Conservation (phyloP, 2,888 invertebrate species). For the Andrena praecox region DNA sequence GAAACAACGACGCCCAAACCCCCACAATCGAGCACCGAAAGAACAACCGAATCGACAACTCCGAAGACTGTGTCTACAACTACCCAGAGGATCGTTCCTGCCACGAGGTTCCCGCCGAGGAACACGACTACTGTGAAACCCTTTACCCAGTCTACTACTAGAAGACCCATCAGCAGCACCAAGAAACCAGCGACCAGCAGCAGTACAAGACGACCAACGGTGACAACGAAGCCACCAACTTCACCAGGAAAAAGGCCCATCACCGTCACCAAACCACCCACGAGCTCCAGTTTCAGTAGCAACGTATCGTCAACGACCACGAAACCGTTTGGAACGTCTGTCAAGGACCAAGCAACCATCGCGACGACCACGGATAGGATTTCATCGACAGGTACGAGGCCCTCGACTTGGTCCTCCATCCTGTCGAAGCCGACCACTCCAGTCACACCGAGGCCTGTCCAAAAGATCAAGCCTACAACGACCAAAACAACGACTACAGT, state of each 20-base stretch:
- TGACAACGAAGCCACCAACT: slow-evolving; percentile 68
- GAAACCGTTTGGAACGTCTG: slow-evolving; percentile 59
- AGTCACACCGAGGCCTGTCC: slow-evolving; percentile 14
- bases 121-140: slow-evolving; percentile 78
- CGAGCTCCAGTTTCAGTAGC: slow-evolving; percentile 27
- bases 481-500: slow-evolving; percentile 58
- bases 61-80: slow-evolving; percentile 61
- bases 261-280: slow-evolving; percentile 80
- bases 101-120: slow-evolving; percentile 82
- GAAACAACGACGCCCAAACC: slow-evolving; percentile 35
- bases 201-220: slow-evolving; percentile 65
- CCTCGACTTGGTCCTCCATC: not conserved
- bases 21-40: slow-evolving; percentile 21
- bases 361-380: slow-evolving; percentile 28
- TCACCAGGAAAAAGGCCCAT: slow-evolving; percentile 84
- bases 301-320: slow-evolving; percentile 44
- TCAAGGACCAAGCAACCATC: slow-evolving; percentile 40
- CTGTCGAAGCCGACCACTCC: not conserved
- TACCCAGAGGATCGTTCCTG: slow-evolving; percentile 69
- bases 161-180: slow-evolving; percentile 81
- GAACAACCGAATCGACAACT: slow-evolving; percentile 57
- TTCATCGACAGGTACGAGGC: slow-evolving; percentile 45
- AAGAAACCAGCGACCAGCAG: slow-evolving; percentile 53
- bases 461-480: slow-evolving; percentile 50
- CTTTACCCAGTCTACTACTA: slow-evolving; percentile 76